Conservation (phyloP, 2,797 vertebrate species). For the Muscicapa striata region DNA sequence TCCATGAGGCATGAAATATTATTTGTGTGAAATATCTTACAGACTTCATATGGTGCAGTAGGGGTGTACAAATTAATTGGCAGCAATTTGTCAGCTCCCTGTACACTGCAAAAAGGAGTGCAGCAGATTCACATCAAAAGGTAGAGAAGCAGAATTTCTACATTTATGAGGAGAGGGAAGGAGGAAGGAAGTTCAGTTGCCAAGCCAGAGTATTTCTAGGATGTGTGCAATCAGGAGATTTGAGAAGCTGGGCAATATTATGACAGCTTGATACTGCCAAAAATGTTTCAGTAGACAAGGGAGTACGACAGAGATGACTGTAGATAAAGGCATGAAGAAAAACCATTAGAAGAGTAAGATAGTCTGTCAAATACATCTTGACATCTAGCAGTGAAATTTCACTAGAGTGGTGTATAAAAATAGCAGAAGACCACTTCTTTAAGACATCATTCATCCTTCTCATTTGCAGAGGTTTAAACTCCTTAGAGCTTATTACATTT, state of each 20-base stretch:
- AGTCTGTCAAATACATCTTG: conserved; percentile 17
- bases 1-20: neutral
- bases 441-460: conserved; percentile 9
- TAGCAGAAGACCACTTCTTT: conserved; percentile 8
- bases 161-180: neutral
- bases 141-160: neutral
- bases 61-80: neutral
- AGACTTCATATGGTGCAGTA: neutral
- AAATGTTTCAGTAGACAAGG: neutral
- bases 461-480: conserved; percentile 3
- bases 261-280: neutral
- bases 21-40: neutral
- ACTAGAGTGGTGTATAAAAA: neutral
- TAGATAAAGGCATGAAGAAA: conserved; percentile 14
- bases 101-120: neutral
- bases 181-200: neutral
- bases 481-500: conserved; percentile 8
- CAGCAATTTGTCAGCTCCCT: neutral
- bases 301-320: neutral
- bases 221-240: neutral
- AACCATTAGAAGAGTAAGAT: neutral
- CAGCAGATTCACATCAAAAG: neutral
- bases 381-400: conserved; percentile 27
- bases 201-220: neutral
- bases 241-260: neutral